Base-by-base conservation (phyloP, 64 coral and sea anemone species). In the Anthopleura sola region DNA sequence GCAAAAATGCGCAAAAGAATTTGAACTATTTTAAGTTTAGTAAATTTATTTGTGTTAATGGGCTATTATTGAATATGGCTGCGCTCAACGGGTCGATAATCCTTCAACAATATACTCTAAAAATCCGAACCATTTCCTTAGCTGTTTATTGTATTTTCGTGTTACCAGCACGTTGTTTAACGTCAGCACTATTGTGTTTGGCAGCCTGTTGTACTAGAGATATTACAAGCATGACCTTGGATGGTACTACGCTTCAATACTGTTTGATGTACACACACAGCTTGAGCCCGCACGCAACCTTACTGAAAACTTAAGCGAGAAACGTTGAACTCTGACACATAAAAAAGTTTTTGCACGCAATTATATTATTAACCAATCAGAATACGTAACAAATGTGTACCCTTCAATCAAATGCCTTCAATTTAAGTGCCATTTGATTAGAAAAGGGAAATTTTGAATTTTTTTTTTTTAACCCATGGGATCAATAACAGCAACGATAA, bases 61-160 rank as follows among this genome's bases (percentile, higher is more conserved):
- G 17, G 6, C 17, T 2, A 62, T 71, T 12, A 32, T 8, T 69
- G 26, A 14, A 69, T 33, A 11, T 32, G 1, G 23, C 6, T 29
- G n/a, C 31, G 5, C 16, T 32, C 9, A 32, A 71, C 29, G 0
- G 28, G 29, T 71, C 3, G 10, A 3, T 71, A 31, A 31, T 71
- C 29, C 66, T 14, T 1, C 1, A 32, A 71, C 66, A 71, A 71
- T 71, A 5, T 1, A 1, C 0, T 1, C 1, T 33, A 71, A 34
- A 34, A 71, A 71, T 71, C 2, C 13, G 28, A 71, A 71, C 66
- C 66, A 71, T 71, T 71, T 71, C 66, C 66, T 71, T 71, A 34
- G 66, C 23, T 14, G 24, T 71, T 71, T 32, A 71, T 62, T 62
- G 21, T 34, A 2, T 0, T 34, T 15, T 15, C 28, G 34, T 29